A percentile compares a stretch with the other conserved stretches of the same genome.
Evolutionary conservation across 2,888 invertebrate genomes (phyloP).

Genomic region (Esperia sulphurella): DNA sequence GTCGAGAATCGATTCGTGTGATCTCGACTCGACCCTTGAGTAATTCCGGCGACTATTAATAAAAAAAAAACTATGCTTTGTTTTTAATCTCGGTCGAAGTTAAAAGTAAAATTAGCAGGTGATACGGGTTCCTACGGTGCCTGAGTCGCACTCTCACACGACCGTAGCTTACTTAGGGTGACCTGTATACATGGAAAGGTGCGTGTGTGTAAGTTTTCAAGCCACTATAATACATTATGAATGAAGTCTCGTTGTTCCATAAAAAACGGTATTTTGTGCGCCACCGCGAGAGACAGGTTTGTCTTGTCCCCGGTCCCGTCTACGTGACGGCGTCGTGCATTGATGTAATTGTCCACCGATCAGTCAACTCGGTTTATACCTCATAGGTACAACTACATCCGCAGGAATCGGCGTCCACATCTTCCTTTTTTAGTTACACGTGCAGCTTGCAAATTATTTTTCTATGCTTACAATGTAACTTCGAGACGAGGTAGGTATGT

Average conservation of each 20-base stretch:
- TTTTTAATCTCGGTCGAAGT: slow-evolving; percentile 16
- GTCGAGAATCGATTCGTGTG: slow-evolving; percentile 31
- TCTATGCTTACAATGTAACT: not conserved
- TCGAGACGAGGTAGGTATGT: too few relatives aligned
- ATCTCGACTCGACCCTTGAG: slow-evolving; percentile 32
- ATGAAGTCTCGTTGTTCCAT: slow-evolving; percentile 69
- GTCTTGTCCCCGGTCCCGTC: slow-evolving; percentile 43
- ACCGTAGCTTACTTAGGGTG: slow-evolving; percentile 30
- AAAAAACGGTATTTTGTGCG: slow-evolving; percentile 64
- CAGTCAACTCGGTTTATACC: slow-evolving; percentile 43
- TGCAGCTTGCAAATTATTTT: slow-evolving; percentile 18
- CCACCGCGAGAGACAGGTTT: slow-evolving; percentile 56
- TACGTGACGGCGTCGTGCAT: slow-evolving; percentile 58
- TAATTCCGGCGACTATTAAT: slow-evolving; percentile 5
- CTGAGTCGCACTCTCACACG: slow-evolving; percentile 32
- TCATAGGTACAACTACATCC: slow-evolving; percentile 36
- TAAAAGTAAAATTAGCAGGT: slow-evolving; percentile 44
- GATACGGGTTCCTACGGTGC: slow-evolving; percentile 17
- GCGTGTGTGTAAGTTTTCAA: slow-evolving; percentile 51
- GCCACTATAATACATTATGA: slow-evolving; percentile 71
- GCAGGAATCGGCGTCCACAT: slow-evolving; percentile 40
- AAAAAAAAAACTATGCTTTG: slow-evolving; percentile 18
- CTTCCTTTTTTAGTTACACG: slow-evolving; percentile 29
- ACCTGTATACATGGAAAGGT: slow-evolving; percentile 41
- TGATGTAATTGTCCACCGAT: slow-evolving; percentile 64